Evolutionary conservation across 2,797 vertebrate species (phyloP).

Genomic region (Poeciliopsis gracilis): DNA sequence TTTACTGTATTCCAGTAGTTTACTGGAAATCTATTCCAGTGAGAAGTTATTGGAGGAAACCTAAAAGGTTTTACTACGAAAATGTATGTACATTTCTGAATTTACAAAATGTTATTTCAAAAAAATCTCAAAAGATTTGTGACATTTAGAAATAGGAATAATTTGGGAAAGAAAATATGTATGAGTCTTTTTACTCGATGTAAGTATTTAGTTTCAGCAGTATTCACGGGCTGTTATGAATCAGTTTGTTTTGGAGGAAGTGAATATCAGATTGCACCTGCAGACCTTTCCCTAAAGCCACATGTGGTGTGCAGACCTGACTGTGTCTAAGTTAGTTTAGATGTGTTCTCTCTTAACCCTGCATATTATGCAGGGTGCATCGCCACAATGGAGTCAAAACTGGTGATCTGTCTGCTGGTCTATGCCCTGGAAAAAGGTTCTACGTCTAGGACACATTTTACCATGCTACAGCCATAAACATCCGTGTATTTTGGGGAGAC

Average conservation of each 20-base stretch:
- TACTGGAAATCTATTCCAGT: too few relatives aligned
- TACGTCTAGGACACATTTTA: not conserved
- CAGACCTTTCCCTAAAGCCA: not conserved
- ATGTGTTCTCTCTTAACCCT: not conserved
- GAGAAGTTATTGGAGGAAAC: too few relatives aligned
- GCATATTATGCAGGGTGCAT: not conserved
- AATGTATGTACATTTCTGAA: too few relatives aligned
- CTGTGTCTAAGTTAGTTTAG: not conserved
- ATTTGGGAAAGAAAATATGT: too few relatives aligned
- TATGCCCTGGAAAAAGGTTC: not conserved
- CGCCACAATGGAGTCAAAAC: not conserved
- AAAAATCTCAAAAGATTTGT: too few relatives aligned
- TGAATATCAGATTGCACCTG: not conserved
- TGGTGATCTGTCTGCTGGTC: not conserved
- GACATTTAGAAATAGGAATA: too few relatives aligned
- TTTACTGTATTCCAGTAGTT: too few relatives aligned
- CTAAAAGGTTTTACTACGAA: too few relatives aligned
- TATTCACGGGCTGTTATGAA: not conserved
- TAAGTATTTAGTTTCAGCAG: too few relatives aligned
- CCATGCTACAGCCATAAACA: not conserved
- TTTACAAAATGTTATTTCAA: too few relatives aligned
- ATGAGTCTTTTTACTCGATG: too few relatives aligned
- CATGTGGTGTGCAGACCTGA: not conserved
- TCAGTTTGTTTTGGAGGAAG: slow-evolving; percentile 1
- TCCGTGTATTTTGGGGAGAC: not conserved